Conservation (phyloP, 2,797 vertebrate genomes). For the Silurus aristotelis region DNA sequence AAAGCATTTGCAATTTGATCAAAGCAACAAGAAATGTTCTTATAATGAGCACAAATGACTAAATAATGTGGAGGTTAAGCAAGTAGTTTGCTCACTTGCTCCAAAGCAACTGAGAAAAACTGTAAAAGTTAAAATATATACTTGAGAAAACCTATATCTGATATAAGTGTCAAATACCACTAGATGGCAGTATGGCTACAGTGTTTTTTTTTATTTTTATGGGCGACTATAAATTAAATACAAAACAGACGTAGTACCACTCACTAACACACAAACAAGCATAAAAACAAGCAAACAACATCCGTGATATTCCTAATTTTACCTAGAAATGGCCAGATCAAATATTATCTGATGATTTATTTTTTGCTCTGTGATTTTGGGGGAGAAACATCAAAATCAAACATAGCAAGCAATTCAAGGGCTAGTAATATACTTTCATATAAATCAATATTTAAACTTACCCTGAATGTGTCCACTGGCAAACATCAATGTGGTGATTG, state of each 20-base stretch:
- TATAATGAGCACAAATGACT: no score
- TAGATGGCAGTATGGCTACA: slow-evolving; percentile 9
- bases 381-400: neutral
- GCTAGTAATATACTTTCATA: neutral
- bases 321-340: neutral
- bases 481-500: neutral
- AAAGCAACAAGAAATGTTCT: no score
- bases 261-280: neutral
- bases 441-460: neutral
- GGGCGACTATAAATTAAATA: neutral
- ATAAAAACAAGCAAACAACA: neutral
- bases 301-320: neutral
- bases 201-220: neutral
- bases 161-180: neutral
- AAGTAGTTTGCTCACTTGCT: no score
- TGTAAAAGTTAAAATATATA: neutral
- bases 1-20: no score
- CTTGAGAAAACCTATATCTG: neutral
- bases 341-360: neutral
- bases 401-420: neutral
- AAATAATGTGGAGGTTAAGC: no score
- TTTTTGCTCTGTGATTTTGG: neutral
- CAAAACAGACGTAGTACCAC: neutral
- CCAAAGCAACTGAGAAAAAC: no score
- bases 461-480: neutral